Evolutionary conservation across 2,888 invertebrate species (phyloP).

Genomic region (Hymenopus coronatus): DNA sequence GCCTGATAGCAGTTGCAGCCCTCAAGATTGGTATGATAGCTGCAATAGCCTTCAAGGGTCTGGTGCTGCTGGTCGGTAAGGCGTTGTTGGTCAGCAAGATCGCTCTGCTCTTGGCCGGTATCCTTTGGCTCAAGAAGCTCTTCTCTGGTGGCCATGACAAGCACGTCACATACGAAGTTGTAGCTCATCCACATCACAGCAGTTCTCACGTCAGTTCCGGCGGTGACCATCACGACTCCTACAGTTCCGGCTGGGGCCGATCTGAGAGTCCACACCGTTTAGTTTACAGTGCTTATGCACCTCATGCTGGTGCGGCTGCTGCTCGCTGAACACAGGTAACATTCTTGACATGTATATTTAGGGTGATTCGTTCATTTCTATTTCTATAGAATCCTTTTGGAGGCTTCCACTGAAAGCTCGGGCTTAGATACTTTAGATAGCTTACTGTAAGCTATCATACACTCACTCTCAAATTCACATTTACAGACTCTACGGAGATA

Average conservation of each 20-base stretch:
- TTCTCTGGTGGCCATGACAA: constrained; percentile 63
- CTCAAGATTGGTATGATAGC: constrained; percentile 79
- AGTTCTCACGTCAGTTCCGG: constrained; percentile 45
- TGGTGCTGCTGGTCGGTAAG: constrained; percentile 79
- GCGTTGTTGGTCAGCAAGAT: constrained; percentile 82
- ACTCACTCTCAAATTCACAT: too few relatives aligned
- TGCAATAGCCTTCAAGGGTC: constrained; percentile 74
- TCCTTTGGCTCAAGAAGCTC: constrained; percentile 79
- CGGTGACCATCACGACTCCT: constrained; percentile 46
- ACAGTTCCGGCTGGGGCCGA: constrained; percentile 61
- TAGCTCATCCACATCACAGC: constrained; percentile 66
- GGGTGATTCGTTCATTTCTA: too few relatives aligned
- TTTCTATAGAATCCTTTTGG: too few relatives aligned
- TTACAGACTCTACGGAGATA: too few relatives aligned
- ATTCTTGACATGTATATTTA: too few relatives aligned
- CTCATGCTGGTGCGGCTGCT: not conserved
- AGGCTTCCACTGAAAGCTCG: too few relatives aligned
- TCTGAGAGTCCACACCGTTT: constrained; percentile 51
- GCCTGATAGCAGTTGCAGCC: constrained; percentile 70
- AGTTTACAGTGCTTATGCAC: constrained; percentile 57
- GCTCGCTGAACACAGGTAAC: not conserved
- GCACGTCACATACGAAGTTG: constrained; percentile 68
- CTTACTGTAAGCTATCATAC: too few relatives aligned
- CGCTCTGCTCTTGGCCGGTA: constrained; percentile 73
- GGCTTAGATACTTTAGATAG: too few relatives aligned